These are phyloP conservation scores for Trichopoda pennipes DNA, from an alignment of 2,888 invertebrate genomes.

Conservation along the genomic window DNA sequence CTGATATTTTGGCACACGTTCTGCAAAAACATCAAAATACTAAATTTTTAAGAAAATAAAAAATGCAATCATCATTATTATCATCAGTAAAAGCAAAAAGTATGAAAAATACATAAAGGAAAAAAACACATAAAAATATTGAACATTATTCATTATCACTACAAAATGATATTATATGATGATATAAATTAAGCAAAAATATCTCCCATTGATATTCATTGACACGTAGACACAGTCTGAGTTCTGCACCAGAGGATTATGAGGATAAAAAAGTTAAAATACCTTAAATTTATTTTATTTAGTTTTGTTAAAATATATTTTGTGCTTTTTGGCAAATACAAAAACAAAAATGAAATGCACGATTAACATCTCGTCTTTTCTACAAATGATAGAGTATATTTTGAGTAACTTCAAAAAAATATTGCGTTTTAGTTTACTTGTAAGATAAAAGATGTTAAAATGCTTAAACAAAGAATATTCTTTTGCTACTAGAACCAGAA, in stretches of 20 bases:
- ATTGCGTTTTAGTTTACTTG: too few species aligned
- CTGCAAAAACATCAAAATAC: conserved; percentile 51
- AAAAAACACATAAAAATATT: conserved; percentile 56
- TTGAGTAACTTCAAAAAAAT: conserved; percentile 53
- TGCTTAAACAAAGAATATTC: conserved; percentile 15
- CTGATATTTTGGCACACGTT: conserved; percentile 70
- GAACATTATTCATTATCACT: conserved; percentile 61
- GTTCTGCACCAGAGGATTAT: conserved; percentile 77
- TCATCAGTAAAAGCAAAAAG: conserved; percentile 3
- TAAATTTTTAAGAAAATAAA: background rate
- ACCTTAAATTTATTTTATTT: conserved; percentile 13
- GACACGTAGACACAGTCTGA: conserved; percentile 78
- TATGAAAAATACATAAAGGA: background rate
- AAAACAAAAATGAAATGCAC: background rate
- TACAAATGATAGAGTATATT: conserved; percentile 15
- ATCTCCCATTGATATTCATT: conserved; percentile 77
- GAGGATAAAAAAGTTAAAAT: conserved; percentile 74
- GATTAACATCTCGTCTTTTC: background rate
- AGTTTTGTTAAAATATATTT: conserved; percentile 37
- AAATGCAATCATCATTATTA: conserved; percentile 9
- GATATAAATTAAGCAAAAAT: conserved; percentile 51
- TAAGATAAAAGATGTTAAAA: conserved; percentile 16
- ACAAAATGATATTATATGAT: conserved; percentile 15
- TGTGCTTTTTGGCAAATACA: background rate
- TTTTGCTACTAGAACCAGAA: conserved; percentile 13